Conservation (phyloP, 2,113 vertebrate genomes). For the Malurus cyaneus region DNA sequence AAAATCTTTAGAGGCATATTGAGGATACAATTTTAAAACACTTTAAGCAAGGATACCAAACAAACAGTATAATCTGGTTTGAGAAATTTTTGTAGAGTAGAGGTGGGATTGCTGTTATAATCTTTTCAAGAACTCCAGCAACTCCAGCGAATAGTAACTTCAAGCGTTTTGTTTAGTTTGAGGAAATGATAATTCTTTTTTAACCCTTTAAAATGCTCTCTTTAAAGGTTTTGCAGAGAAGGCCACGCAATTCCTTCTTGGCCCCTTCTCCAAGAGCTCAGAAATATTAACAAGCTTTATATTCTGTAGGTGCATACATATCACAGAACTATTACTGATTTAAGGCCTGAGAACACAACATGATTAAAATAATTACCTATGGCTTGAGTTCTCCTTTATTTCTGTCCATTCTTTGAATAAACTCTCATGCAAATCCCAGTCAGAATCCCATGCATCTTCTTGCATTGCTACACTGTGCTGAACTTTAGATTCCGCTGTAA, state of each 20-base stretch:
- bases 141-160: neutral
- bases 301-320: neutral
- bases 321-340: neutral
- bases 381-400: conserved; percentile 82
- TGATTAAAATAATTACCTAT: conserved; percentile 77
- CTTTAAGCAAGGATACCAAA: neutral
- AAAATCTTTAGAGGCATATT: neutral
- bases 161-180: neutral
- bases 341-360: neutral
- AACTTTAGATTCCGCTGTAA: conserved; percentile 84
- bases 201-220: neutral
- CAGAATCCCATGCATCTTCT: conserved; percentile 91
- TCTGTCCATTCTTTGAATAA: conserved; percentile 89
- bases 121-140: neutral
- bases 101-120: neutral
- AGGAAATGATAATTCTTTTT: neutral
- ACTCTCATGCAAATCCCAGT: conserved; percentile 90
- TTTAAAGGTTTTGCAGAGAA: neutral
- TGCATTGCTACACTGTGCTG: conserved; percentile 85
- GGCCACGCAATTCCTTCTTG: neutral
- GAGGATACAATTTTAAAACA: neutral
- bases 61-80: neutral
- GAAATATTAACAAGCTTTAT: neutral
- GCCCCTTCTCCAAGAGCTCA: neutral
- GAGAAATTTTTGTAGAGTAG: neutral